phyloP scores from a whole-genome alignment of 1,140 invertebrate species.

The Aphelinus atriplicis region DNA sequence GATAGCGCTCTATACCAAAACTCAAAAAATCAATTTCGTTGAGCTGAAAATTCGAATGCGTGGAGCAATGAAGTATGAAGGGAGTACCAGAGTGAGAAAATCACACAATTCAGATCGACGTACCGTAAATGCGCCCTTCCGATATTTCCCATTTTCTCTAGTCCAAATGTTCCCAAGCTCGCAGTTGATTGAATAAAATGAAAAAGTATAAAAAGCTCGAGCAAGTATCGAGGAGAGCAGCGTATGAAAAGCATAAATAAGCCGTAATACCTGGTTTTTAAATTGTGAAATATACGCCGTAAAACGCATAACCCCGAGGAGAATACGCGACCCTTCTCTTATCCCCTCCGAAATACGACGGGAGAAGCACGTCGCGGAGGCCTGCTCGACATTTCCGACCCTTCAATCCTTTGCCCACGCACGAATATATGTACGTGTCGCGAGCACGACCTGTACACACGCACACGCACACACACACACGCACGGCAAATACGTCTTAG shows the following conservation, averaged over 20 bases:
- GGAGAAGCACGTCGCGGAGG: constrained; percentile 6
- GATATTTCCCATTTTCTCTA: too few relatives aligned
- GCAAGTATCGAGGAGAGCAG: neutral
- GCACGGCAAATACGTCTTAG: constrained; percentile 28
- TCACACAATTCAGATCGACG: neutral
- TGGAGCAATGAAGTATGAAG: too few relatives aligned
- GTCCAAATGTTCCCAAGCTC: too few relatives aligned
- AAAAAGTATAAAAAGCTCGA: neutral
- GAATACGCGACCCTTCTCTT: constrained; percentile 21
- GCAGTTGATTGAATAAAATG: neutral
- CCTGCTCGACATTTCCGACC: neutral
- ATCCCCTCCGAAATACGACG: constrained; percentile 35
- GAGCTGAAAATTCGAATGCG: too few relatives aligned
- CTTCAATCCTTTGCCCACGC: constrained; percentile 27
- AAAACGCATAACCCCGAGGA: constrained; percentile 6
- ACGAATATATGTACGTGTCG: constrained; percentile 36
- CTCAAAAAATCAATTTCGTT: too few relatives aligned
- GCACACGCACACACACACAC: constrained; percentile 44
- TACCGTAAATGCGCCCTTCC: neutral
- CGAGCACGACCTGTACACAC: constrained; percentile 19
- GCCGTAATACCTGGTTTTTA: constrained; percentile 32
- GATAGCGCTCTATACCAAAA: too few relatives aligned
- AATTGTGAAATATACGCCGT: constrained; percentile 35
- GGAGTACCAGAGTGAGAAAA: too few relatives aligned
- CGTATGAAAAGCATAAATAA: constrained; percentile 33